Evolutionary conservation across 2,888 invertebrate genomes (phyloP), one percentile per base, ranked within the genome.

Genomic region (Xestia xanthographa): DNA sequence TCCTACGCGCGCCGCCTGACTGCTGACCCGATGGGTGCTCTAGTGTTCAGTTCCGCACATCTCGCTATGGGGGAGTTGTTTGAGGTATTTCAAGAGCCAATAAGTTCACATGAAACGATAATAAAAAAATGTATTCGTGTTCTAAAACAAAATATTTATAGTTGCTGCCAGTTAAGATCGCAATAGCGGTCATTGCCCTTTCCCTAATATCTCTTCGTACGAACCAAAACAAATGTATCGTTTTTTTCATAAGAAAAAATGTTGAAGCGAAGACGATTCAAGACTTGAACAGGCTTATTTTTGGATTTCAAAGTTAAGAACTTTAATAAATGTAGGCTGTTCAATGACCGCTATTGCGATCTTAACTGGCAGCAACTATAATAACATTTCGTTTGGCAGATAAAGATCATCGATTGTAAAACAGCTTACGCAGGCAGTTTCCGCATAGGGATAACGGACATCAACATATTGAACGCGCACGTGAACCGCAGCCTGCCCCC

Each of bases 381-480:
- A 78, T 26, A 50, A 62, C 22, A 17, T 26, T 53, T 68, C 22
- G 6, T 75, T 77, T 81, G 68, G 34, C 90, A 97, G 96, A 92
- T 97, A 50, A 97, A 97, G 75, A 97, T 98, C 72, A 93, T 97
- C 79, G 97, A 97, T 86, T 96, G 97, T 77, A 97, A 97, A 66
- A 94, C 96, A 8, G 97, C 97, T 72, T 97, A 97, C 95, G 97
- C 98, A 75, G 99, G 99, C 14, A 98, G 98, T 53, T 95, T 99
- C 66, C 97, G 97, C 79, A 97, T 99, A 92, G 99, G 99, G 0
- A 97, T 99, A 17, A 98, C 99, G 0, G 97, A 97, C 88, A 96
- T 97, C 58, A 97, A 98, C 89, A 95, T 97, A 2, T 91, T 97
- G 92, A 97, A 97, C 93, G 95, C 98, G 87, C 96, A 97, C 93